Base-by-base conservation (phyloP, 92 coral and sea anemone species). In the Metridium senile region DNA sequence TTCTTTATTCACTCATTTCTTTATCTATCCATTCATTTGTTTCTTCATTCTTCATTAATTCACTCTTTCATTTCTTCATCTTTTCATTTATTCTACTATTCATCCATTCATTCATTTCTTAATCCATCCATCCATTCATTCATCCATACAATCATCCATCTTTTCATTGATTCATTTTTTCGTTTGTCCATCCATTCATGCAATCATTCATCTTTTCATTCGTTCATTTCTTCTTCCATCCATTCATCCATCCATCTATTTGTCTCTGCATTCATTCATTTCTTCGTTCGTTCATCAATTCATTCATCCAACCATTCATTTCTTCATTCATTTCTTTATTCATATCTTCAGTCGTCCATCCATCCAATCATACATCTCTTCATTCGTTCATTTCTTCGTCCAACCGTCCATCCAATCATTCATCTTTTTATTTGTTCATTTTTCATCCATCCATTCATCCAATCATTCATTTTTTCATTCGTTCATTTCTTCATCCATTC, bases 361-460 rank as follows among this genome's bases (percentile, higher is more conserved):
- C n/a, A n/a, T n/a, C n/a, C n/a, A n/a, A n/a, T n/a, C n/a, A n/a
- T n/a, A n/a, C n/a, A n/a, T n/a, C 49, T 32, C 1, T 28, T 22
- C 71, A 1, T 20, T 25, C 17, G 4, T 26, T 26, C 30, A 1
- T 58, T 31, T 58, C 2, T 58, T 23, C 31, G 1, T 9, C 31
- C 27, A 51, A 51, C 32, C 65, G 2, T 59, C 32, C 32, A 21
- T 59, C 16, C 31, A 22, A 1, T 59, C 65, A 21, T 59, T 26
- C 30, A 21, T 59, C 31, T 28, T 2, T 59, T 11, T 26, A 7
- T 59, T 26, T 28, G 16, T 59, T 13, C 65, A 59, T 26, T 28
- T n/a, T n/a, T n/a, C 65, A 21, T 26, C 65, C 65, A 21, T 59
- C 32, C 65, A 59, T 59, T 26, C 65, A 21, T 59, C 32, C 65